Evolutionary conservation across 2,113 vertebrate species (phyloP), one percentile per base, ranked within the genome.

Genomic region (Origma solitaria): DNA sequence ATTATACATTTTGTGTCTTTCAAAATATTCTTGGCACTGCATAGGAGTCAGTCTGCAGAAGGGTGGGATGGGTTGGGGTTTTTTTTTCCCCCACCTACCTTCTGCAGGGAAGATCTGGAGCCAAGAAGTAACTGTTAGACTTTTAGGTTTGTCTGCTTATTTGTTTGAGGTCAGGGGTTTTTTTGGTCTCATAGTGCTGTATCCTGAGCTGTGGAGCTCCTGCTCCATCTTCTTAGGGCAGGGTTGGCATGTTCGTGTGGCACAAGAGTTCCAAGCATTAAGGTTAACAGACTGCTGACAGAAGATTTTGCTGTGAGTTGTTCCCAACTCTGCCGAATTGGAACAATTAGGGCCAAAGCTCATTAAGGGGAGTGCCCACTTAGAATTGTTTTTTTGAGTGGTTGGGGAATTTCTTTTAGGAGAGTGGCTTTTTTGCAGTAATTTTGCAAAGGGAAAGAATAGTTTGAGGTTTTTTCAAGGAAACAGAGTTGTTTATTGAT

Each of bases 1-100:
- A 78, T 90, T 80, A 37, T 82, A 37, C 71, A 86, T 96, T 79
- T 92, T 95, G 47, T 50, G 54, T 94, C 94, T 95, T 94, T 94
- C 82, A 94, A 15, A 90, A 83, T 95, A 93, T 73, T 93, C 88
- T 93, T 93, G 86, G 92, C 60, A 12, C 71, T 88, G 86, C 56
- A 69, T 61, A 83, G 85, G 72, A 93, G 82, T 86, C 91, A 88
- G 82, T 83, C 90, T 93, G 92, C 60, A 40, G 71, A 87, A 78
- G 22, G 53, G 69, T 91, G 61, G 91, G 81, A 92, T 85, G 71
- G 65, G 38, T 66, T 73, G 51, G 50, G 30, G 9, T 25, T 42
- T 54, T 84, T 69, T 69, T 68, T 51, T 44, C 3, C 35, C 13
- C 86, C 58, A 56, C 68, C 84, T 51, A 60, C 81, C 69, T 86